phyloP scores from a whole-genome alignment of 2,113 vertebrate species.

The Ptychochromis oligacanthus region DNA sequence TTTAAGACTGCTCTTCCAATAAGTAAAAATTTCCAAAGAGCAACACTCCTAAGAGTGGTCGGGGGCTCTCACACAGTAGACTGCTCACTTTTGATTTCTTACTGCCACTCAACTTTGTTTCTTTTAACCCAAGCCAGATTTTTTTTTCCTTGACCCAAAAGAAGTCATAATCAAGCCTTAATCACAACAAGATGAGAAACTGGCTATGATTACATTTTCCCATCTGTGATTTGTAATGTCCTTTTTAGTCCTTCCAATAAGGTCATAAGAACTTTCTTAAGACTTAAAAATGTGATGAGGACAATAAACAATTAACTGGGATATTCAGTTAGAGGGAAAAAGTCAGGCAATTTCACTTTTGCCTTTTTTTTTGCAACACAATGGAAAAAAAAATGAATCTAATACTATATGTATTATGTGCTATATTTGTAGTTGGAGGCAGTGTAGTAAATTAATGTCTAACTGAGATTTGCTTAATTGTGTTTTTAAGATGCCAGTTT shows the following conservation, averaged over 20 bases:
- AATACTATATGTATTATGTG: neutral
- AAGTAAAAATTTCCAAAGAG: neutral
- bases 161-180: conserved; percentile 8
- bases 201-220: neutral
- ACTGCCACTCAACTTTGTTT: neutral
- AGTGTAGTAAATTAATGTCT: neutral
- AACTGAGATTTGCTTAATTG: no score
- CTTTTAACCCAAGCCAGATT: neutral
- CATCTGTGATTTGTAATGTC: conserved; percentile 9
- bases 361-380: neutral
- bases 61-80: neutral
- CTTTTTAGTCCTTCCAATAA: neutral
- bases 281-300: neutral
- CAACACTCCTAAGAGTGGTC: neutral
- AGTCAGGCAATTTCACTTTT: neutral
- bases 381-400: neutral
- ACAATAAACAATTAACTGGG: neutral
- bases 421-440: neutral
- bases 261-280: neutral
- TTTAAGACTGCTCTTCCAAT: neutral
- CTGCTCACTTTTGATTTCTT: neutral
- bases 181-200: conserved; percentile 7
- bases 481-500: no score
- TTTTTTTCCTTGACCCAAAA: neutral
- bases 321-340: neutral